Evolutionary conservation across 2,113 vertebrate genomes (phyloP).

Genomic region (Dicerorhinus sumatrensis): DNA sequence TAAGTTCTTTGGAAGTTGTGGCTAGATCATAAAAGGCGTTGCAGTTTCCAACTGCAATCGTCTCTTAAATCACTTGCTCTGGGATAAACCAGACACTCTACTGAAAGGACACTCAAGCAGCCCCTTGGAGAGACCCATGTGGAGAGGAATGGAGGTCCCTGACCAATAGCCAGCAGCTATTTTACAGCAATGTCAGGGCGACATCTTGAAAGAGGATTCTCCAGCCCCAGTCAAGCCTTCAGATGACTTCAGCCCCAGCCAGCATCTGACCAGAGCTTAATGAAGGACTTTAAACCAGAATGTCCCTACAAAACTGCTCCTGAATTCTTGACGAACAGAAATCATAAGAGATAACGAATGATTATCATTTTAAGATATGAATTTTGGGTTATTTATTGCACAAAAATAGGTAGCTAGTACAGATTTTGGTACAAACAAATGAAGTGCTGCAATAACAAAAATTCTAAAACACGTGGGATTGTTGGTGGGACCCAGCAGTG

Average conservation of each 20-base stretch:
- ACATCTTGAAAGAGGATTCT: background rate
- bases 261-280: background rate
- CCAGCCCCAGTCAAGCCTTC: background rate
- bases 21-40: background rate
- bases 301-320: too few relatives aligned
- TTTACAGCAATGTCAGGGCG: background rate
- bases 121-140: fast-evolving
- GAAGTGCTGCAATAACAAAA: background rate
- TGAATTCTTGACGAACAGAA: background rate
- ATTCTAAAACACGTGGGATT: background rate
- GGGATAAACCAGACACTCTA: background rate
- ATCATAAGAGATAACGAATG: background rate
- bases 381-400: background rate
- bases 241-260: background rate
- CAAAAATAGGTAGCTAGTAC: background rate
- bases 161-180: background rate
- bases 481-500: fast-evolving
- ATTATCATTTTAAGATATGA: background rate
- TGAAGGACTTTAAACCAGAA: background rate
- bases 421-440: background rate
- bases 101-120: background rate
- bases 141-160: background rate
- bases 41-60: too few relatives aligned
- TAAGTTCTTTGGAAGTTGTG: background rate
- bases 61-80: background rate